Percentiles rank a stretch among this genome's conserved stretches.
phyloP scores from a whole-genome alignment of 37 sponge, comb jelly and placozoan genomes.

The Ianthella basta region DNA sequence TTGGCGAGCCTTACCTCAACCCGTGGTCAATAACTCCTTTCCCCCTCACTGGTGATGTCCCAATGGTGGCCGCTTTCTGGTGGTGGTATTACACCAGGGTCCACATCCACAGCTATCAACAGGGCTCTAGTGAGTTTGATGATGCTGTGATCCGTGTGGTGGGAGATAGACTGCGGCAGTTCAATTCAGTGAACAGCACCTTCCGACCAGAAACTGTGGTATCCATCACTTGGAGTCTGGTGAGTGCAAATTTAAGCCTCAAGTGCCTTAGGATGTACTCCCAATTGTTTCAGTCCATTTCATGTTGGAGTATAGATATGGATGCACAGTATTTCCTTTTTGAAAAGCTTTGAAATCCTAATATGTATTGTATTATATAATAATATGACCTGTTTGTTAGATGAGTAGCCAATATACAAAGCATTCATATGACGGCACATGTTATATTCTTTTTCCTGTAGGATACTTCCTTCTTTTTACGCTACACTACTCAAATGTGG shows the following conservation, averaged over 20 bases:
- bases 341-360: no score
- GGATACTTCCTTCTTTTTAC: neutral
- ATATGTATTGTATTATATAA: no score
- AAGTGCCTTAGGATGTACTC: no score
- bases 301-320: no score
- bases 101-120: neutral
- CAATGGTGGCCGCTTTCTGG: slow-evolving; percentile 25
- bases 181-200: neutral
- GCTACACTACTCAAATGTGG: slow-evolving; percentile 6
- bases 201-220: neutral
- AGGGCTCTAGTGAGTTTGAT: neutral
- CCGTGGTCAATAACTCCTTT: neutral
- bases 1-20: neutral
- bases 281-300: no score
- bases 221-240: neutral
- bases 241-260: no score
- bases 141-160: neutral
- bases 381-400: no score
- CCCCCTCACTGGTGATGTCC: slow-evolving; percentile 10
- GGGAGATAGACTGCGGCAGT: neutral
- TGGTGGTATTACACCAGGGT: neutral
- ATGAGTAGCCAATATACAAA: no score
- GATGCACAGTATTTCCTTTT: no score
- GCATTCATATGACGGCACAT: neutral
- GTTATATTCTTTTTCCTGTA: neutral